Evolutionary conservation across 2,797 vertebrate species (phyloP).

Genomic region (Anniella stebbinsi): DNA sequence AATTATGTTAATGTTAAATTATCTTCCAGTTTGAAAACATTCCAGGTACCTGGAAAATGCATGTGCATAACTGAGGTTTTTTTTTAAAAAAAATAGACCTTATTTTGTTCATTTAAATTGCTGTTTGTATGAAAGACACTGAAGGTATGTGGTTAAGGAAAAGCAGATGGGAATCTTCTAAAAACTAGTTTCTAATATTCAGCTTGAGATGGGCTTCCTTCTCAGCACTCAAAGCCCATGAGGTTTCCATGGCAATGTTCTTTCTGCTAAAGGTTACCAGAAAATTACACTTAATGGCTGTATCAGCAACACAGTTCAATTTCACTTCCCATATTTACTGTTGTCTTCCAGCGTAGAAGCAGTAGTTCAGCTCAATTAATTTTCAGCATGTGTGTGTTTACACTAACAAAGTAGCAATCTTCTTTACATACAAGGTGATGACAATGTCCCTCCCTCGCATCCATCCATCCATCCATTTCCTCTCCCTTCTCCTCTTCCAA

Average conservation of each 20-base stretch:
- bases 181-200: slow-evolving; percentile 1
- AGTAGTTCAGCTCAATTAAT: slow-evolving; percentile 37
- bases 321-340: slow-evolving; percentile 21
- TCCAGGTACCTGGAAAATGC: background rate
- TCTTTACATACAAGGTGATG: background rate
- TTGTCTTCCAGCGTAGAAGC: slow-evolving; percentile 22
- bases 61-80: background rate
- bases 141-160: background rate
- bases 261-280: slow-evolving; percentile 38
- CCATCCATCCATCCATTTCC: background rate
- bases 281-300: slow-evolving; percentile 18
- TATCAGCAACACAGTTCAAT: slow-evolving; percentile 51
- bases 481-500: too few relatives aligned
- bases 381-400: slow-evolving; percentile 20
- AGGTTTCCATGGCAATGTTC: slow-evolving; percentile 42
- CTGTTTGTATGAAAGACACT: background rate
- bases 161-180: slow-evolving; percentile 13
- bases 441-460: background rate
- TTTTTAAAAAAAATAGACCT: background rate
- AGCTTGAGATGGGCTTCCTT: background rate
- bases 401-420: background rate
- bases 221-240: background rate
- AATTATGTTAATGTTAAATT: background rate
- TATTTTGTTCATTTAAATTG: background rate
- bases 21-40: background rate